Conservation (phyloP, 2,888 invertebrate genomes). For the Scaptodrosophila latifasciaeformis region DNA sequence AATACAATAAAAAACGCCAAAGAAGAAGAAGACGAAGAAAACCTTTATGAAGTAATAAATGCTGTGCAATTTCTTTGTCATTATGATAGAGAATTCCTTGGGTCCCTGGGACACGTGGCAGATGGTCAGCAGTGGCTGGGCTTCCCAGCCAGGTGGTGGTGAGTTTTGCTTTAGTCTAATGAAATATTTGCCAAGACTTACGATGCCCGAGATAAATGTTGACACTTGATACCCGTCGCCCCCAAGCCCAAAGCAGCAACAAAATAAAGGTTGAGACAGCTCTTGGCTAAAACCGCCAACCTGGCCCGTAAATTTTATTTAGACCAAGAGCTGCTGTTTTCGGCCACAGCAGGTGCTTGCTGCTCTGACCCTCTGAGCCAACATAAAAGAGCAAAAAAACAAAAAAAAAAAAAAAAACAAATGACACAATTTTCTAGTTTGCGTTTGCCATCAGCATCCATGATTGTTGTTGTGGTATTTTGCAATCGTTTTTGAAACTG, state of each 20-base stretch:
- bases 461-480: conserved; percentile 28
- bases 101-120: too few species aligned
- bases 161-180: conserved; percentile 6
- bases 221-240: conserved; percentile 9
- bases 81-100: conserved; percentile 37
- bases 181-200: conserved; percentile 16
- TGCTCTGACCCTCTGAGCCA: background rate
- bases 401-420: conserved; percentile 29
- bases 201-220: conserved; percentile 13
- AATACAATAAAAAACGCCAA: background rate
- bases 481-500: conserved; percentile 43
- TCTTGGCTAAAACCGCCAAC: background rate
- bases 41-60: conserved; percentile 62
- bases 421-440: conserved; percentile 45
- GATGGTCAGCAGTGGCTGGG: background rate
- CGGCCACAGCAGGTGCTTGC: conserved; percentile 33
- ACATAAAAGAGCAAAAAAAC: background rate
- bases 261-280: background rate
- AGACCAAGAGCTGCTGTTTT: background rate
- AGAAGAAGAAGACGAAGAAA: conserved; percentile 20
- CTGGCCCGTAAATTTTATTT: conserved; percentile 33
- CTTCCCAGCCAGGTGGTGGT: background rate
- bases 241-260: conserved; percentile 1
- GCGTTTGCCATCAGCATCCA: background rate
- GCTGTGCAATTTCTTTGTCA: conserved; percentile 46